phyloP scores from a whole-genome alignment of 2,888 invertebrate genomes.

The Drosophila nr. perissopoda region DNA sequence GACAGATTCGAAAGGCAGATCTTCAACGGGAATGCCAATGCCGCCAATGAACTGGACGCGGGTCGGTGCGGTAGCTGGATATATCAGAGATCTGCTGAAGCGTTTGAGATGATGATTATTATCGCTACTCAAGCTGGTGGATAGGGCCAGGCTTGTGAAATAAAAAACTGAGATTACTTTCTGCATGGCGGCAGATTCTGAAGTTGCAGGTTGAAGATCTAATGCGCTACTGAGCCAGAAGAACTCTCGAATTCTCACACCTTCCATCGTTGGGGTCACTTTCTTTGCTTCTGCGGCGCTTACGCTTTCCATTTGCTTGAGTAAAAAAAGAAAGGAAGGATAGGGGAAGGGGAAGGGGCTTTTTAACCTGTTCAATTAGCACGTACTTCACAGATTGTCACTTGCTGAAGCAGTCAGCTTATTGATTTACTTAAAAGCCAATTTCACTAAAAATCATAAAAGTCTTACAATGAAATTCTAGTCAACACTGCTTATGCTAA shows the following conservation, averaged over 20 bases:
- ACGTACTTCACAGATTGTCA: slow-evolving; percentile 41
- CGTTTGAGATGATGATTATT: slow-evolving; percentile 39
- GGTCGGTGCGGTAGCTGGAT: slow-evolving; percentile 83
- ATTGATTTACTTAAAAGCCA: slow-evolving; percentile 49
- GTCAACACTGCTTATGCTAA: slow-evolving; percentile 29
- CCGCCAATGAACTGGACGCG: slow-evolving; percentile 83
- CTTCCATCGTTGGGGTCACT: slow-evolving; percentile 40
- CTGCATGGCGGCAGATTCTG: slow-evolving; percentile 28
- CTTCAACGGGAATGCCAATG: slow-evolving; percentile 83
- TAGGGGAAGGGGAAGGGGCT: background rate
- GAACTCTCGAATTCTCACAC: slow-evolving; percentile 9
- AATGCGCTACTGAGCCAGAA: slow-evolving; percentile 45
- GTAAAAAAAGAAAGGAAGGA: slow-evolving; percentile 5
- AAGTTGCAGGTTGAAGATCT: slow-evolving; percentile 27
- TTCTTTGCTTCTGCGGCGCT: slow-evolving; percentile 32
- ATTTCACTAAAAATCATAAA: slow-evolving; percentile 51
- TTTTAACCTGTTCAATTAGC: slow-evolving; percentile 65
- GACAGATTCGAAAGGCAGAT: slow-evolving; percentile 79
- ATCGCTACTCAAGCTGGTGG: slow-evolving; percentile 3
- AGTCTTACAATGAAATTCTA: slow-evolving; percentile 27
- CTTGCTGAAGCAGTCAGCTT: slow-evolving; percentile 12
- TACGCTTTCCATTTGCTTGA: slow-evolving; percentile 40
- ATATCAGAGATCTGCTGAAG: slow-evolving; percentile 69
- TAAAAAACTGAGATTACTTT: slow-evolving; percentile 3
- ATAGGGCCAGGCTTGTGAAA: slow-evolving; percentile 1